These are phyloP conservation scores for Oreotrochilus melanogaster DNA, from an alignment of 2,113 vertebrate genomes.

Conservation along the genomic window DNA sequence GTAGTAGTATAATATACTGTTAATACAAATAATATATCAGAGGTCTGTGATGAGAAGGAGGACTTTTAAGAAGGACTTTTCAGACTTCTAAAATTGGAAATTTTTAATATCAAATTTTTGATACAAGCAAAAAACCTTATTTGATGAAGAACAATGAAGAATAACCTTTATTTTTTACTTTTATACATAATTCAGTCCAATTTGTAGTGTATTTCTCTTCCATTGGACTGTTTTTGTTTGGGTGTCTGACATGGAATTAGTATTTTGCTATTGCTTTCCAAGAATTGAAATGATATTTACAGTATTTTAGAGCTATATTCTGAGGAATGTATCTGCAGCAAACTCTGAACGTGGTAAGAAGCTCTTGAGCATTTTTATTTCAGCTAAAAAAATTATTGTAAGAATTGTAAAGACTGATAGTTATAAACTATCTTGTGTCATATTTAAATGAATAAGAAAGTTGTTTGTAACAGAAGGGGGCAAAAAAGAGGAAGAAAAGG, in stretches of 20 bases:
- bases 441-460: conserved; percentile 20
- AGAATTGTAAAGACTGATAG: background rate
- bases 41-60: background rate
- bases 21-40: no score
- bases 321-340: background rate
- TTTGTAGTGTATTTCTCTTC: background rate
- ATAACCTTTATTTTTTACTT: background rate
- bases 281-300: background rate
- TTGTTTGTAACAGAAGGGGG: conserved; percentile 83
- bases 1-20: no score
- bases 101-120: background rate
- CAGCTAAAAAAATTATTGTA: background rate
- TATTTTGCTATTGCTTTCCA: background rate
- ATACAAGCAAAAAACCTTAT: background rate
- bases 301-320: background rate
- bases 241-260: background rate
- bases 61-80: background rate
- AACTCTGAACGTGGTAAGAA: background rate
- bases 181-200: background rate
- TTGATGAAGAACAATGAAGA: background rate
- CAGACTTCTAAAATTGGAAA: background rate
- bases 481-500: conserved; percentile 93
- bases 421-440: background rate
- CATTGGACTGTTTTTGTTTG: background rate
- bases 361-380: background rate